A percentile compares a stretch with the other conserved stretches of the same genome.
These are phyloP conservation scores for Eupithecia centaureata DNA, from an alignment of 2,888 invertebrate genomes.

Conservation along the genomic window DNA sequence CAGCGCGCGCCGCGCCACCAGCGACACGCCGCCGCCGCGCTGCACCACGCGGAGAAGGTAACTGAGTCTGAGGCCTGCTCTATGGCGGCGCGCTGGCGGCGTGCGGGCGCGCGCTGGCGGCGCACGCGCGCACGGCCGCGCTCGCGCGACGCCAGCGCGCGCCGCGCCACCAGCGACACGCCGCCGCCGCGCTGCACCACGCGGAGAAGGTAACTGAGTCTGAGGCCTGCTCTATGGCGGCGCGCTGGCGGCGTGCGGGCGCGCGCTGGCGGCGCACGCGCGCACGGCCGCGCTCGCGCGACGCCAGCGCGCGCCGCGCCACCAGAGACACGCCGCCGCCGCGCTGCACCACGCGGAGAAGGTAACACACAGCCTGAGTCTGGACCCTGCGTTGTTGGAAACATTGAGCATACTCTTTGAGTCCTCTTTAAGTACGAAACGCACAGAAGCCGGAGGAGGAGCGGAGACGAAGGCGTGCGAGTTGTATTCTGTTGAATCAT, in stretches of 20 bases:
- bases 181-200: constrained; percentile 65
- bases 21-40: too few species aligned
- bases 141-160: constrained; percentile 44
- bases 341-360: constrained; percentile 61
- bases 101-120: constrained; percentile 63
- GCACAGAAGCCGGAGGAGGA: too few species aligned
- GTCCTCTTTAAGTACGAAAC: too few species aligned
- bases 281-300: constrained; percentile 45
- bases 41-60: too few species aligned
- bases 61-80: constrained; percentile 44
- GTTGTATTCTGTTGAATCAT: too few species aligned
- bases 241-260: constrained; percentile 69
- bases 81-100: constrained; percentile 70
- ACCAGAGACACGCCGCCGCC: constrained; percentile 80
- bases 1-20: constrained; percentile 69
- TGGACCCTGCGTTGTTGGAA: too few species aligned
- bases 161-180: too few species aligned
- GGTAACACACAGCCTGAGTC: too few species aligned
- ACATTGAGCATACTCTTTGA: too few species aligned
- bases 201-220: too few species aligned
- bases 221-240: constrained; percentile 45
- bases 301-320: constrained; percentile 64
- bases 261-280: constrained; percentile 75
- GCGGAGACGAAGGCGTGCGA: too few species aligned
- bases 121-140: constrained; percentile 64